These are phyloP conservation scores for Ceraclea dissimilis DNA, from an alignment of 2,888 invertebrate species.

Conservation along the genomic window DNA sequence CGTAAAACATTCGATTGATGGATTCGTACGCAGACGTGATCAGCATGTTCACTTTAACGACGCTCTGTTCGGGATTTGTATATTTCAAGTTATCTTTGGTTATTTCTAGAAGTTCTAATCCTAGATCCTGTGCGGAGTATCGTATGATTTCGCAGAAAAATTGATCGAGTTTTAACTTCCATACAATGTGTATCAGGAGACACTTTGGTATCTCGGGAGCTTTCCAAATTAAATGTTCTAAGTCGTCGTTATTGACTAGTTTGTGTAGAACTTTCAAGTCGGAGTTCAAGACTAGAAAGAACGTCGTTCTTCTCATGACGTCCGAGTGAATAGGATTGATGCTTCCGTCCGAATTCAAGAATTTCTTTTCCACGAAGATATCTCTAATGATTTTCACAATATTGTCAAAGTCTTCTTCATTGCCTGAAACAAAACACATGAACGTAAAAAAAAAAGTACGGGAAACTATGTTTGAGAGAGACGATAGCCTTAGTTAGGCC, in stretches of 20 bases:
- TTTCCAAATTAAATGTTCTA: slow-evolving; percentile 21
- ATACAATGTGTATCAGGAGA: slow-evolving; percentile 16
- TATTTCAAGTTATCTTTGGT: slow-evolving; percentile 16
- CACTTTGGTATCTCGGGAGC: slow-evolving; percentile 20
- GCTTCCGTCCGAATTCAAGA: not conserved
- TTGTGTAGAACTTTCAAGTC: slow-evolving; percentile 18
- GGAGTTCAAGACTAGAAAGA: slow-evolving; percentile 22
- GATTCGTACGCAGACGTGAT: slow-evolving; percentile 13
- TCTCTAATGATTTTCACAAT: slow-evolving; percentile 14
- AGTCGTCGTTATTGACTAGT: slow-evolving; percentile 19
- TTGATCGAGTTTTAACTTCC: slow-evolving; percentile 16
- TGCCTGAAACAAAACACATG: slow-evolving; percentile 18
- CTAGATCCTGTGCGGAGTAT: slow-evolving; percentile 14
- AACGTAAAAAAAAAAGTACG: no score
- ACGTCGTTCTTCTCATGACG: slow-evolving; percentile 14
- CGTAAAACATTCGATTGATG: slow-evolving; percentile 6
- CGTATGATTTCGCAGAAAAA: slow-evolving; percentile 22
- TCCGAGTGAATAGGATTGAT: not conserved
- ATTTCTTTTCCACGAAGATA: not conserved
- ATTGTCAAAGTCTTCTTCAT: slow-evolving; percentile 15
- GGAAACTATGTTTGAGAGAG: no score
- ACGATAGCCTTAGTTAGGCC: no score
- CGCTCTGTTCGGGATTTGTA: slow-evolving; percentile 8
- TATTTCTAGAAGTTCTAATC: slow-evolving; percentile 14
- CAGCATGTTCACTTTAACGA: slow-evolving; percentile 2